Base-by-base conservation (phyloP, 2,888 invertebrate species). In the Drosophila longiperda region DNA sequence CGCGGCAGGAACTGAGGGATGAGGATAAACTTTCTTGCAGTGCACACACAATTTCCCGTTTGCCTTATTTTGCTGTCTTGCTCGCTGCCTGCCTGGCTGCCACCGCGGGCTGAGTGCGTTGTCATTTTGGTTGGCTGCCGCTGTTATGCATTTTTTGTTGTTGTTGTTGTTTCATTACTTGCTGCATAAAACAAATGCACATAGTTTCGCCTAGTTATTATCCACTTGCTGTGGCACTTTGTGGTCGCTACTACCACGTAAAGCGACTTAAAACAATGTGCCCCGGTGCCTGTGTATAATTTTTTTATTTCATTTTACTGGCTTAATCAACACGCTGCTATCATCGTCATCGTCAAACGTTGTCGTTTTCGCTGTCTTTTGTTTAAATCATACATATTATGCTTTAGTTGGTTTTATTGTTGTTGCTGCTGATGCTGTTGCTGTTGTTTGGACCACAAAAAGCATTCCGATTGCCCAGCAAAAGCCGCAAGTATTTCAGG, bases 401-500 rank as follows among this genome's bases (percentile, higher is more conserved):
- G 53, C 23, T 63, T 12, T 40, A 48, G 53, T 45, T 48, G n/a
- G 5, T 26, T 48, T 77, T 72, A 17, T 36, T 64, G 34, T 40
- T 48, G 52, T 36, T 54, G n/a, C n/a, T n/a, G n/a, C n/a, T n/a
- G n/a, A n/a, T n/a, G n/a, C n/a, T n/a, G n/a, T n/a, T n/a, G n/a
- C n/a, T n/a, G n/a, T n/a, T 48, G 52, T 36, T 54, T 68, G 79
- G 82, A 87, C 85, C 85, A 82, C 85, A 88, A 86, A 89, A 75
- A 75, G 89, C 87, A 86, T 86, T 86, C 85, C 85, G 73, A 86
- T 86, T 86, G 85, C 89, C 89, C 85, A 74, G 75, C 76, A 71
- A 79, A 73, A 82, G 89, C 84, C 89, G 84, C 89, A 86, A 86
- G 80, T 87, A 86, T 86, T 86, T 89, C 85, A 87, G 89, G 84